These are phyloP conservation scores for Myripristis jacobus DNA, from an alignment of 2,797 vertebrate species.

Conservation along the genomic window DNA sequence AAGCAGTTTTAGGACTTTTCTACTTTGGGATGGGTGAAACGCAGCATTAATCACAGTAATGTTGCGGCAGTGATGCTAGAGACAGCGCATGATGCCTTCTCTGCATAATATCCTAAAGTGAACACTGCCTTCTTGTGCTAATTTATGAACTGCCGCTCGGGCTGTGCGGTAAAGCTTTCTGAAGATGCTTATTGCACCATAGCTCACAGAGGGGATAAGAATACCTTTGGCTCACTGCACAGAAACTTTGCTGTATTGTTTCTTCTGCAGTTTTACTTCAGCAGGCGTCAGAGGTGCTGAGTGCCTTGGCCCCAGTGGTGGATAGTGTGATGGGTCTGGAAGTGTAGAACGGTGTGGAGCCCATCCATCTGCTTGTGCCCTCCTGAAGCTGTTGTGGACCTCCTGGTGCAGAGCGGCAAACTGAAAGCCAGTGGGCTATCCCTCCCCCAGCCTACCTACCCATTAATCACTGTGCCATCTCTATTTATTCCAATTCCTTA, in stretches of 20 bases:
- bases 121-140: constrained; percentile 69
- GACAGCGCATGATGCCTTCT: constrained; percentile 71
- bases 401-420: neutral
- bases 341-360: constrained; percentile 11
- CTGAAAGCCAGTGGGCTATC: neutral
- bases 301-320: constrained; percentile 27
- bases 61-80: constrained; percentile 70
- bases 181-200: constrained; percentile 69
- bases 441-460: neutral
- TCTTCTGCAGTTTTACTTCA: constrained; percentile 45
- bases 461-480: constrained; percentile 19
- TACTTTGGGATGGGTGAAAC: constrained; percentile 73
- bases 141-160: constrained; percentile 79
- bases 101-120: constrained; percentile 78
- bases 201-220: constrained; percentile 56
- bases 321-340: constrained; percentile 17
- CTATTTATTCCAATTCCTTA: constrained; percentile 20
- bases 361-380: constrained; percentile 8
- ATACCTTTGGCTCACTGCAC: constrained; percentile 50
- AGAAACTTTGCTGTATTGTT: constrained; percentile 49
- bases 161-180: constrained; percentile 67
- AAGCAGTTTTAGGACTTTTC: constrained; percentile 75
- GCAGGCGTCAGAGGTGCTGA: constrained; percentile 40
- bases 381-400: constrained; percentile 19
- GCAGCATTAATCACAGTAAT: constrained; percentile 81